Conservation (phyloP, 2,113 vertebrate species). For the Ancistrus triradiatus region DNA sequence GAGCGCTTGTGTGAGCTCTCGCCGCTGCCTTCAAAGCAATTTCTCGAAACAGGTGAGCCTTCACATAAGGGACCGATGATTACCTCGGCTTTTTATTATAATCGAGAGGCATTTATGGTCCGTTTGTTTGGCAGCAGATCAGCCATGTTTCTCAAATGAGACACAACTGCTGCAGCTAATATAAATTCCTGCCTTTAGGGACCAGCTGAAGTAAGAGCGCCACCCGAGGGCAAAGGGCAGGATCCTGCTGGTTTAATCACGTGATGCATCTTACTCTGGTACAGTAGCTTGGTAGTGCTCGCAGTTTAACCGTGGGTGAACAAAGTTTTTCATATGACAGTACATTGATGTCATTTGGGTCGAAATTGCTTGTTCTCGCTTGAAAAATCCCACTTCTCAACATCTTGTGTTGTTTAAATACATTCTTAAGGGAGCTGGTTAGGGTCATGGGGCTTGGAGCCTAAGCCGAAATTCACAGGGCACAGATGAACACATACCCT, state of each 20-base stretch:
- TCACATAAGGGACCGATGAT: slow-evolving; percentile 25
- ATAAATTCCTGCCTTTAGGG: slow-evolving; percentile 33
- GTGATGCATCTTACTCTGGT: slow-evolving; percentile 14
- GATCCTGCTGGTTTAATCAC: slow-evolving; percentile 21
- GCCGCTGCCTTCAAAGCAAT: slow-evolving; percentile 45
- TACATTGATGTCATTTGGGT: too few relatives aligned
- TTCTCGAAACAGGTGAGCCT: slow-evolving; percentile 32
- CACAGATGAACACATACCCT: too few relatives aligned
- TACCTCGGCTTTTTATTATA: slow-evolving; percentile 24
- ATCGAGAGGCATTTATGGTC: slow-evolving; percentile 7
- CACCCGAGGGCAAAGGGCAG: slow-evolving; percentile 24
- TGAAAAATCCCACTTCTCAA: too few relatives aligned
- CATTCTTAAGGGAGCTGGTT: too few relatives aligned
- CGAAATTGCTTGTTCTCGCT: too few relatives aligned
- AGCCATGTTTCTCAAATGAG: slow-evolving; percentile 2
- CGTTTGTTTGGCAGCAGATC: slow-evolving; percentile 25
- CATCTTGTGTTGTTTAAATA: too few relatives aligned
- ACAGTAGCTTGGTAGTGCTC: background rate
- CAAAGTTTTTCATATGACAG: background rate
- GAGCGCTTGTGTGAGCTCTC: slow-evolving; percentile 6
- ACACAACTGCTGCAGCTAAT: slow-evolving; percentile 9
- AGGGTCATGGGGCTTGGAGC: too few relatives aligned
- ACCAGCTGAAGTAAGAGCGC: slow-evolving; percentile 24
- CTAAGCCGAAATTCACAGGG: too few relatives aligned
- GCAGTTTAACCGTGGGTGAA: background rate